Base-by-base conservation (phyloP, 2,888 invertebrate species). In the Eupithecia vulgata region DNA sequence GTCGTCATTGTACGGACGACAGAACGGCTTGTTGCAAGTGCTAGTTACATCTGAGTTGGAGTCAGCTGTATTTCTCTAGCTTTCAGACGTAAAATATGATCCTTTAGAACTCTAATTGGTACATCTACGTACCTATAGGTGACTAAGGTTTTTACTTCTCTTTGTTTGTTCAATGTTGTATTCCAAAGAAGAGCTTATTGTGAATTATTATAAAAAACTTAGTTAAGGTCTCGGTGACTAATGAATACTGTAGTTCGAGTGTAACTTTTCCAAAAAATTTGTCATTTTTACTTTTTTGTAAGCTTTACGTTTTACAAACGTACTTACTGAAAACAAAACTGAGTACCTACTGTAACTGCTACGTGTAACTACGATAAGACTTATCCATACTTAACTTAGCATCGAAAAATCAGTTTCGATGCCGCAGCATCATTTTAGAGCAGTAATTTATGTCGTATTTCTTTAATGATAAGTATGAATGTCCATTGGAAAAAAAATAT, bases 1-100 rank as follows among this genome's bases (percentile, higher is more conserved):
- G 86, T 82, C 84, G 88, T 86, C 89, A 91, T 92, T 92, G 90
- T 84, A 84, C 85, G 87, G 88, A 83, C 87, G 88, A 89, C 87
- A 88, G 88, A 84, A 86, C 87, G 87, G 85, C 87, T 89, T 86
- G 85, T 89, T 84, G 87, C 84, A 85, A 84, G 87, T 87, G 83
- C 81, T 87, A 68, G 76, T 75, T 75, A 85, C 81, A 85, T 86
- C 88, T 86, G 79, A 76, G 81, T 80, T 80, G 83, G 83, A 86
- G 84, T 87, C 86, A 84, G 86, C 86, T 87, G 75, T 73, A 72
- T 82, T 78, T 80, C 77, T 70, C 74, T 74, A 68, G 74, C 75
- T 74, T 74, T 81, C 64, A 64, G n/a, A 2, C 21, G 21, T 40
- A 21, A 40, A 64, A 21, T 40, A 64, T 64, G 40, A n/a, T 64